Base-by-base conservation (phyloP, 2,797 vertebrate genomes). In the Botia kubotai region DNA sequence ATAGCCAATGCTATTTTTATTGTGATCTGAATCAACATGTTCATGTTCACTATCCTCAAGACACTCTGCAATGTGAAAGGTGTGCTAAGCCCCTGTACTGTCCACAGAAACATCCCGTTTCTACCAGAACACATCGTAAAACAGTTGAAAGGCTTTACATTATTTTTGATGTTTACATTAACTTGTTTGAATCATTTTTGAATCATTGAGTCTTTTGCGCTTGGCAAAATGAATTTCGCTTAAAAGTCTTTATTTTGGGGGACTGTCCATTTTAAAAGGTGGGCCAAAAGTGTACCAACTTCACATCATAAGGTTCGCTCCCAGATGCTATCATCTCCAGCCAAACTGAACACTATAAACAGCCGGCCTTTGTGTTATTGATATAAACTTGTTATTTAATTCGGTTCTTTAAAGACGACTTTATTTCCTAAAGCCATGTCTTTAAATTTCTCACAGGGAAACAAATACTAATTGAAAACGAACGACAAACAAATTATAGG, bases 1-100 rank as follows among this genome's bases (percentile, higher is more conserved):
- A 85, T 84, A 89, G 84, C 82, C 90, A 92, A 91, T 80, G 17
- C 71, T 48, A 12, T 80, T 73, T 75, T 74, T 74, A 70, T 48
- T 74, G 62, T 48, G 36, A 48, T 69, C 39, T 70, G 12, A 69
- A 69, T 63, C 29, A 46, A 70, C 79, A 82, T 5, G 14, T 78
- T 60, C 73, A 83, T 66, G 14, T 78, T 60, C 73, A 83, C 66
- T 74, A 82, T 85, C n/a, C 83, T 83, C 70, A 86, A 84, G 5
- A 67, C 78, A 73, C 33, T 68, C 23, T 10, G 76, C 48, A 26
- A 65, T 26, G 16, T 66, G 19, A 73, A 72, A 23, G 8, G 36
- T 67, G 11, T 74, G 71, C 55, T 46, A 48, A 58, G 62, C 78
- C 13, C 65, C 62, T 16, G 13, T 19, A 11, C 63, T 55, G 77